phyloP scores from a whole-genome alignment of 1,140 invertebrate species.

The Aphaenogaster ashmeadi region DNA sequence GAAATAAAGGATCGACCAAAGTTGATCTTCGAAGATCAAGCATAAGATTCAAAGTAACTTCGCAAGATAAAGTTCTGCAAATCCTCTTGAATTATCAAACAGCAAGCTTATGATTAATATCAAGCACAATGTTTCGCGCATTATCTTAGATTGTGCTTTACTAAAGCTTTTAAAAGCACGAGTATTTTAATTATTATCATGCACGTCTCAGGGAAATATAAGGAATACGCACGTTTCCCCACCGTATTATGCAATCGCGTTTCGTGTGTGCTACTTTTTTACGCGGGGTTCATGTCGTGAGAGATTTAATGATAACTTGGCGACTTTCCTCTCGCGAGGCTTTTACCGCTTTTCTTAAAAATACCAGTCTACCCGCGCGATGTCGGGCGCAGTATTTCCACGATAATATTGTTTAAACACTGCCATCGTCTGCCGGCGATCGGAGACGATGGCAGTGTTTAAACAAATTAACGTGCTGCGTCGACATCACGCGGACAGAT shows the following conservation, averaged over 20 bases:
- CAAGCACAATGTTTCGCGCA: background rate
- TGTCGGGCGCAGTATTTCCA: conserved; percentile 27
- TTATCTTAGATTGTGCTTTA: background rate
- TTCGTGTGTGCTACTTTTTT: conserved; percentile 82
- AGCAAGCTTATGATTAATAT: background rate
- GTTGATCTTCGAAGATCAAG: background rate
- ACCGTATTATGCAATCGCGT: conserved; percentile 77
- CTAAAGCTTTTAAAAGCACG: conserved; percentile 4
- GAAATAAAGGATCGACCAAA: background rate
- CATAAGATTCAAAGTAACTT: conserved; percentile 11
- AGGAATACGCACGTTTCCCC: conserved; percentile 68
- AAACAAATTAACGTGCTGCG: conserved; percentile 35
- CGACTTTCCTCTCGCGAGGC: conserved; percentile 61
- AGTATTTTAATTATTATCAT: conserved; percentile 12
- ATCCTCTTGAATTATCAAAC: background rate
- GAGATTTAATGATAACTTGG: conserved; percentile 77
- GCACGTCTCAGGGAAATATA: conserved; percentile 1
- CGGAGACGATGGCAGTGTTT: background rate
- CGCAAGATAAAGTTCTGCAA: background rate
- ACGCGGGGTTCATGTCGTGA: conserved; percentile 76
- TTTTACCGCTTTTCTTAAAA: conserved; percentile 51
- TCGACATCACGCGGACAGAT: background rate
- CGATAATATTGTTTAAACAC: conserved; percentile 22
- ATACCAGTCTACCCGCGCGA: conserved; percentile 27
- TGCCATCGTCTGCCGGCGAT: background rate